A percentile compares a stretch with the other conserved stretches of the same genome.
Evolutionary conservation across 2,888 invertebrate genomes (phyloP).

Genomic region (Empis stercorea): DNA sequence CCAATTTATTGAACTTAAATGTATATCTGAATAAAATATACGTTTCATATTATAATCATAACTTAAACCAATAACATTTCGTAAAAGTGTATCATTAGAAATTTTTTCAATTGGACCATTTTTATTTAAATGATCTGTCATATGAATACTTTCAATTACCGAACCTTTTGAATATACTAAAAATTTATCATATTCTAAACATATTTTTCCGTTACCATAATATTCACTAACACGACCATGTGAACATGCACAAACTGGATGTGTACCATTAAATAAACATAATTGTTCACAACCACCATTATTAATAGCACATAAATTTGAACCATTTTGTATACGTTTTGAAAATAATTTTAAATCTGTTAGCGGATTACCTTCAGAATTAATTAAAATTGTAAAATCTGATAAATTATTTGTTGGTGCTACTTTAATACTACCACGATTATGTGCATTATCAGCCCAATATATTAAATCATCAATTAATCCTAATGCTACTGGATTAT

Average conservation of each 20-base stretch:
- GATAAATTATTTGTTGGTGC: conserved; percentile 47
- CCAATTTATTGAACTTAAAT: conserved; percentile 68
- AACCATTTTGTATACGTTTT: conserved; percentile 40
- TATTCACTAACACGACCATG: conserved; percentile 61
- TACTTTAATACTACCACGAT: conserved; percentile 44
- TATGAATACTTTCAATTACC: conserved; percentile 66
- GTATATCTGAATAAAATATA: conserved; percentile 81
- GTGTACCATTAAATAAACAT: conserved; percentile 58
- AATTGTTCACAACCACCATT: conserved; percentile 68
- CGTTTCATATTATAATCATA: conserved; percentile 57
- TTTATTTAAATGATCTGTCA: conserved; percentile 54
- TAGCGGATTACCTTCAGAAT: conserved; percentile 49
- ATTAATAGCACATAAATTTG: conserved; percentile 48
- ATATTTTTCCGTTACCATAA: conserved; percentile 39
- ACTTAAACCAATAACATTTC: conserved; percentile 75
- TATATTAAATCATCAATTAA: conserved; percentile 49
- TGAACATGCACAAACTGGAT: conserved; percentile 64
- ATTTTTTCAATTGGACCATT: conserved; percentile 69
- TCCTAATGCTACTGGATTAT: conserved; percentile 53
- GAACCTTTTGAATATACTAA: conserved; percentile 59
- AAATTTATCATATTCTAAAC: conserved; percentile 66
- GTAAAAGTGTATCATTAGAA: conserved; percentile 55
- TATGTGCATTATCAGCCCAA: conserved; percentile 60
- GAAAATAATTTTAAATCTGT: conserved; percentile 56
- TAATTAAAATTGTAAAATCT: conserved; percentile 41